Conservation (phyloP, 1,140 invertebrate species). For the Drosophila takahashii region DNA sequence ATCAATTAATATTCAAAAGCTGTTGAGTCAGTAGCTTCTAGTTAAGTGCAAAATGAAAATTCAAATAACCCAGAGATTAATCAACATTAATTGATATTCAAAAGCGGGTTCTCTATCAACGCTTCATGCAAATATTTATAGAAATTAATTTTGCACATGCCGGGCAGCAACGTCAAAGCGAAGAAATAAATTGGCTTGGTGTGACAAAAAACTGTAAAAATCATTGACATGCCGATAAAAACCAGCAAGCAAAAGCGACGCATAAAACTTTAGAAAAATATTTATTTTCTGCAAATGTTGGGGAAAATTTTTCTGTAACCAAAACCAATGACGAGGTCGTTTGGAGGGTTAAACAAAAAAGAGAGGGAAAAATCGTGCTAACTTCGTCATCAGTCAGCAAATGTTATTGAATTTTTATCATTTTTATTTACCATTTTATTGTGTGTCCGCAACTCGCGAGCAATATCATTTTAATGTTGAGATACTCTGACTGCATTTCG, state of each 20-base stretch:
- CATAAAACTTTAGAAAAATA: conserved; percentile 63
- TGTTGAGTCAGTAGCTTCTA: conserved; percentile 29
- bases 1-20: conserved; percentile 33
- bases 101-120: conserved; percentile 7
- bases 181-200: conserved; percentile 12
- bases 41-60: conserved; percentile 21
- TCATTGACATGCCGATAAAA: conserved; percentile 13
- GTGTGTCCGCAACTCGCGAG: conserved; percentile 8
- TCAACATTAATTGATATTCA: conserved; percentile 28
- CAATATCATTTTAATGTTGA: conserved; percentile 34
- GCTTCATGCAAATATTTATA: conserved; percentile 26
- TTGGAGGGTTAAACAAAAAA: conserved; percentile 15
- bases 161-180: conserved; percentile 1
- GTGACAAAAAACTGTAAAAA: conserved; percentile 17
- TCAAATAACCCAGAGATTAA: conserved; percentile 8
- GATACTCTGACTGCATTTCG: conserved; percentile 39
- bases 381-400: conserved; percentile 54
- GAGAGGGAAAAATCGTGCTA: neutral
- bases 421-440: conserved; percentile 13
- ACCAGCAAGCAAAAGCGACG: conserved; percentile 2
- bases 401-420: conserved; percentile 77
- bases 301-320: conserved; percentile 63
- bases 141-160: conserved; percentile 7
- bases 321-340: conserved; percentile 64
- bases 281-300: conserved; percentile 47